A percentile compares a stretch with the other conserved stretches of the same genome.
Evolutionary conservation across 2,888 invertebrate species (phyloP).

Genomic region (Drosophila nigritarsus): DNA sequence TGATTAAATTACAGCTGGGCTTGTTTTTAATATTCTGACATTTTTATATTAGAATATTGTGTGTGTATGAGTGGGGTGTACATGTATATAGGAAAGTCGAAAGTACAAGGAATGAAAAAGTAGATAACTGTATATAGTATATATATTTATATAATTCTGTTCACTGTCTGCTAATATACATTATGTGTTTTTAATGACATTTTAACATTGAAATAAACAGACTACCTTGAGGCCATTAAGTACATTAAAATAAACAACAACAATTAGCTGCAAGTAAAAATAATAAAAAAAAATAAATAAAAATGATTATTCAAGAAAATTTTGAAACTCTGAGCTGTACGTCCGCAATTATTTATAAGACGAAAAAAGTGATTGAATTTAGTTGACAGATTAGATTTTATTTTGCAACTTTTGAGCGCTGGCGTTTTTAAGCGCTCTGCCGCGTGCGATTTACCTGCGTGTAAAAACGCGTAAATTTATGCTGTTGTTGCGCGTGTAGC

Average conservation of each 20-base stretch:
- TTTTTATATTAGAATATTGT: background rate
- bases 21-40: background rate
- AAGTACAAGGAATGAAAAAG: background rate
- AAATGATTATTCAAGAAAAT: background rate
- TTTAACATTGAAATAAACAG: background rate
- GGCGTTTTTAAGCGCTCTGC: slow-evolving; percentile 21
- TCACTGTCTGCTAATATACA: background rate
- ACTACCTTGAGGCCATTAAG: background rate
- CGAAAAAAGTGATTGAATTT: background rate
- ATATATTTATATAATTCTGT: background rate
- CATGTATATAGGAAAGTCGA: background rate
- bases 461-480: slow-evolving; percentile 27
- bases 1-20: background rate
- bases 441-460: slow-evolving; percentile 55
- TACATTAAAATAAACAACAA: background rate
- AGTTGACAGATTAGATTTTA: background rate
- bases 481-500: slow-evolving; percentile 24
- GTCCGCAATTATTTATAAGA: background rate
- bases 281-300: background rate
- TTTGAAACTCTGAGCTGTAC: background rate
- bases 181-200: background rate
- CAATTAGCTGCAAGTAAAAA: background rate
- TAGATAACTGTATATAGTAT: background rate
- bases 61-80: background rate
- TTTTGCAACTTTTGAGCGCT: background rate